Conservation (phyloP, 2,113 vertebrate species). For the Dascyllus trimaculatus region DNA sequence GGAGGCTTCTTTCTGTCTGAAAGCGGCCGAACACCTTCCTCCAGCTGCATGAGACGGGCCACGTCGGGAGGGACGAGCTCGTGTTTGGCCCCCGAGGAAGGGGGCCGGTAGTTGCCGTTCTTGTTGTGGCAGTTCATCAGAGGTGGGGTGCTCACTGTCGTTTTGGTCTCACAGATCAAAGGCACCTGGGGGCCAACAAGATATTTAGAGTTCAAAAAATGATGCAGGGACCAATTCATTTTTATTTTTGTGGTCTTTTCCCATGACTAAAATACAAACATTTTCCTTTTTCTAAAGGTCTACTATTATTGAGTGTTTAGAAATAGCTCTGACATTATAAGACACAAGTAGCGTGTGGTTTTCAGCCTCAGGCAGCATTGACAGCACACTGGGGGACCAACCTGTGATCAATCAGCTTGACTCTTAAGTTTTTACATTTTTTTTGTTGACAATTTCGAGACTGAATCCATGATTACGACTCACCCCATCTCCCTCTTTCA, state of each 20-base stretch:
- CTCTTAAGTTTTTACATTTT: too few relatives aligned
- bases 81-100: slow-evolving; percentile 83
- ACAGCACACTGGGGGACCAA: too few relatives aligned
- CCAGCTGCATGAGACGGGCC: slow-evolving; percentile 88
- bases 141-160: slow-evolving; percentile 84
- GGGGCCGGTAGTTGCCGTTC: slow-evolving; percentile 86
- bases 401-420: too few relatives aligned
- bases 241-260: too few relatives aligned
- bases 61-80: slow-evolving; percentile 84
- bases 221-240: neutral
- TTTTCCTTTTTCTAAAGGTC: too few relatives aligned
- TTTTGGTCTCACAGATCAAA: slow-evolving; percentile 91
- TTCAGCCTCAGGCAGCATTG: too few relatives aligned
- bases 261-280: too few relatives aligned
- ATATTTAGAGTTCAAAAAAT: neutral
- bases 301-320: too few relatives aligned
- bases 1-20: slow-evolving; percentile 82
- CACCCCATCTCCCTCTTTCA: slow-evolving; percentile 91
- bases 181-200: slow-evolving; percentile 83
- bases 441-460: neutral
- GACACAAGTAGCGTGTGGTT: too few relatives aligned
- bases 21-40: slow-evolving; percentile 84
- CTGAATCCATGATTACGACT: slow-evolving; percentile 27
- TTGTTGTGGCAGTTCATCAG: slow-evolving; percentile 92
- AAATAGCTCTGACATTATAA: too few relatives aligned